Evolutionary conservation across 2,797 vertebrate genomes (phyloP).

Genomic region (Taeniopygia guttata): DNA sequence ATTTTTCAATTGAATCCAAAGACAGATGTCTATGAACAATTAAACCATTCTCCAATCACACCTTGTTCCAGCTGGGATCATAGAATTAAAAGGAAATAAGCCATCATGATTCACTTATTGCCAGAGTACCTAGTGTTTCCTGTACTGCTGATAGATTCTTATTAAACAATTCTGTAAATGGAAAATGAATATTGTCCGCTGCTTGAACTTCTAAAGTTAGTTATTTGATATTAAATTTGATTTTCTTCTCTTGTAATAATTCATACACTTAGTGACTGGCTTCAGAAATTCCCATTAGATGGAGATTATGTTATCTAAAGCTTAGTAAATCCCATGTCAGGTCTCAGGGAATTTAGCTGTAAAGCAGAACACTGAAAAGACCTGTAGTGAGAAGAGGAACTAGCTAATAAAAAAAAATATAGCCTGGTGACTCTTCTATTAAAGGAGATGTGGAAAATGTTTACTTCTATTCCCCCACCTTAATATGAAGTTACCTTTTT

Average conservation of each 20-base stretch:
- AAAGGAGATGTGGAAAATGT: constrained; percentile 1
- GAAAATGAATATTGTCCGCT: constrained; percentile 75
- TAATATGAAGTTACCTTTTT: constrained; percentile 53
- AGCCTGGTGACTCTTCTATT: constrained; percentile 28
- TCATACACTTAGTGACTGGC: constrained; percentile 65
- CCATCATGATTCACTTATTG: constrained; percentile 80
- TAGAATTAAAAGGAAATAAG: constrained; percentile 82
- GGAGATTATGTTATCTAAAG: constrained; percentile 76
- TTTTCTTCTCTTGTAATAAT: constrained; percentile 74
- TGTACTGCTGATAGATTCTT: constrained; percentile 72
- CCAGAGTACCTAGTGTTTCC: constrained; percentile 63
- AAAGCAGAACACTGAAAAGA: constrained; percentile 57
- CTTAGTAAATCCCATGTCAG: constrained; percentile 69
- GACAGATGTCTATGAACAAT: constrained; percentile 80
- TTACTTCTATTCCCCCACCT: background rate
- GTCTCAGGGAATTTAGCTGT: constrained; percentile 60
- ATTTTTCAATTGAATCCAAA: constrained; percentile 78
- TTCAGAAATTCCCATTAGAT: constrained; percentile 74
- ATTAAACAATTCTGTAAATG: constrained; percentile 74
- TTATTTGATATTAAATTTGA: constrained; percentile 75
- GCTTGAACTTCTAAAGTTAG: constrained; percentile 75
- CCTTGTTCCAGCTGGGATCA: constrained; percentile 81
- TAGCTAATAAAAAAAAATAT: constrained; percentile 34
- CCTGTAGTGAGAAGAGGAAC: constrained; percentile 10
- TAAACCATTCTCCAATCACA: constrained; percentile 78